These are phyloP conservation scores for Phyllostomus hastatus DNA, from an alignment of 2,113 vertebrate genomes.

Conservation along the genomic window DNA sequence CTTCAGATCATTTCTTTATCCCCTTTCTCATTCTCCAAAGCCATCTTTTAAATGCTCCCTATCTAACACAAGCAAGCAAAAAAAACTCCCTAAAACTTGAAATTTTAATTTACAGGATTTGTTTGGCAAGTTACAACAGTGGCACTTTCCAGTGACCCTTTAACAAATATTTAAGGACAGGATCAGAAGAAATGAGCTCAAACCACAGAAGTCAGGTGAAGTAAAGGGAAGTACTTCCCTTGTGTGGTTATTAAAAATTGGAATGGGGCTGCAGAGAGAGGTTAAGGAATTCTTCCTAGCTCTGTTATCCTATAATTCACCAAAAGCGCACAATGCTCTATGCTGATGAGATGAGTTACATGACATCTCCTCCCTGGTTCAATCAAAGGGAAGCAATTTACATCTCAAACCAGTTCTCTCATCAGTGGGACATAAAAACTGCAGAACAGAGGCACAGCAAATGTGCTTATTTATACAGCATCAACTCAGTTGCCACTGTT, in stretches of 20 bases:
- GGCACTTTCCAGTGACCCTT: slow-evolving; percentile 15
- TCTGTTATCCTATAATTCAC: slow-evolving; percentile 71
- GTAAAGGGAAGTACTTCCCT: slow-evolving; percentile 22
- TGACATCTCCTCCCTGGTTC: slow-evolving; percentile 77
- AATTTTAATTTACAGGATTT: slow-evolving; percentile 37
- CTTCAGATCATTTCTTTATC: not conserved
- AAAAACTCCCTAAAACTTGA: not conserved
- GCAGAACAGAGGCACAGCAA: slow-evolving; percentile 71
- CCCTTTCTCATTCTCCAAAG: slow-evolving; percentile 10
- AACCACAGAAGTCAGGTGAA: slow-evolving; percentile 32
- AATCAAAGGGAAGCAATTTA: slow-evolving; percentile 79
- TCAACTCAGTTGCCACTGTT: slow-evolving; percentile 56
- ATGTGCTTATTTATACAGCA: slow-evolving; percentile 75
- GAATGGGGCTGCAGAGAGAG: slow-evolving; percentile 47
- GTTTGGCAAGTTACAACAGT: slow-evolving; percentile 15
- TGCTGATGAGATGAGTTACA: slow-evolving; percentile 78
- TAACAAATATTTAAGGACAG: slow-evolving; percentile 44
- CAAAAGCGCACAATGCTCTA: slow-evolving; percentile 68
- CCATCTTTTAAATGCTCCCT: not conserved
- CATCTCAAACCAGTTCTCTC: slow-evolving; percentile 78
- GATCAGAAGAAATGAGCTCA: slow-evolving; percentile 31
- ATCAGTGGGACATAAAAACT: slow-evolving; percentile 77
- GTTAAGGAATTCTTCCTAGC: slow-evolving; percentile 64
- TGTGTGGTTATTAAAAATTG: slow-evolving; percentile 51
- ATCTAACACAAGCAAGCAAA: slow-evolving; percentile 2